Evolutionary conservation across 2,888 invertebrate genomes (phyloP).

Genomic region (Tethea ocularis): DNA sequence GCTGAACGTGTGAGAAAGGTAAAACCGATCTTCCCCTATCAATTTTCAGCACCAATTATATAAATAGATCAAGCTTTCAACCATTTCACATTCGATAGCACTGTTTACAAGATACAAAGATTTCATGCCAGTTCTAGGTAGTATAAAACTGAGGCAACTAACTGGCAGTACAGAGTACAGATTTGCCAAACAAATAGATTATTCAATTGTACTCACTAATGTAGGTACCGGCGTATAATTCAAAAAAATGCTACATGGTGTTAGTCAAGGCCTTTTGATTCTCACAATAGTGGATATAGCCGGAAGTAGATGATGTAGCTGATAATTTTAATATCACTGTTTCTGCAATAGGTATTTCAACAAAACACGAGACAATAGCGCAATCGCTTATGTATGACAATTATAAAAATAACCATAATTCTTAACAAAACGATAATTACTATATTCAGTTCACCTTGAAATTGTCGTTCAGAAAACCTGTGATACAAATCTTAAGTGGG

Average conservation of each 20-base stretch:
- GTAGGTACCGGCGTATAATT: neutral
- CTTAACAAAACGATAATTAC: neutral
- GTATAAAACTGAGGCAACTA: neutral
- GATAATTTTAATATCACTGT: neutral
- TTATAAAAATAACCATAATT: constrained; percentile 5
- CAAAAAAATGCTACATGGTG: neutral
- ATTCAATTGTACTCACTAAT: neutral
- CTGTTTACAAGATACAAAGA: neutral
- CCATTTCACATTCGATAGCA: neutral
- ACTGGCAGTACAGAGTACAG: neutral
- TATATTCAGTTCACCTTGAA: constrained; percentile 41
- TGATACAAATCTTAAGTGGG: constrained; percentile 56
- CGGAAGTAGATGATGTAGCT: neutral
- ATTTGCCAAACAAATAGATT: neutral
- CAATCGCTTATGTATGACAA: neutral
- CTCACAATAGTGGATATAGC: neutral
- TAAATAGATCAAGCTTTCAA: neutral
- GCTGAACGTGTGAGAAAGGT: constrained; percentile 88
- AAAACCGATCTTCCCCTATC: constrained; percentile 23
- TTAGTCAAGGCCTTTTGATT: constrained; percentile 12
- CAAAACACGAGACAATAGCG: neutral
- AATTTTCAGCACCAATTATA: neutral
- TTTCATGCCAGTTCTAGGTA: neutral
- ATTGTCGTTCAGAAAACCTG: constrained; percentile 27
- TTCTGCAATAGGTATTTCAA: neutral